Percentiles rank a stretch among this genome's conserved stretches.
Conservation (phyloP, 2,888 invertebrate species). For the Eudemis profundana region DNA sequence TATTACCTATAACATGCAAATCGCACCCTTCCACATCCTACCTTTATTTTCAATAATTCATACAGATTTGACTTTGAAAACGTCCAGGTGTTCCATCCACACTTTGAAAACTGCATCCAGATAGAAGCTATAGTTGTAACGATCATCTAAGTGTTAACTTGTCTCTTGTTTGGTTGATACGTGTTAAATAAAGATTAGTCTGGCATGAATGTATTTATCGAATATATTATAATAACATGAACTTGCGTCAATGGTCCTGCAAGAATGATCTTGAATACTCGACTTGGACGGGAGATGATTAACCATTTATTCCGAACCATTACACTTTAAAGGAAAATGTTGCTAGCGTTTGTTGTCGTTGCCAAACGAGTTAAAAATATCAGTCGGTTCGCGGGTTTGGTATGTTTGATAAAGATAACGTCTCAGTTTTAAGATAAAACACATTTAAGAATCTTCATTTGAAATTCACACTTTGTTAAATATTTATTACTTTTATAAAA, state of each 20-base stretch:
- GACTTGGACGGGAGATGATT: constrained; percentile 37
- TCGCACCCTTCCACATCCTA: constrained; percentile 52
- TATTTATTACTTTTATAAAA: too few relatives aligned
- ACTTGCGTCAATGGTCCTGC: constrained; percentile 42
- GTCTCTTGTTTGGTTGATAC: constrained; percentile 29
- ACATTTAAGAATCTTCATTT: background rate
- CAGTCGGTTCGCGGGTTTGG: background rate
- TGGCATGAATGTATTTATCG: constrained; percentile 47
- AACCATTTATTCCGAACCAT: constrained; percentile 42
- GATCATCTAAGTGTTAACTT: constrained; percentile 32
- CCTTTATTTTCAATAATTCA: constrained; percentile 63
- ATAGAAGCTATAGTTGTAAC: constrained; percentile 16
- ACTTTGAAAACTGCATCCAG: constrained; percentile 30
- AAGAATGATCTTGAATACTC: constrained; percentile 41
- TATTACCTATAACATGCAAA: constrained; percentile 47
- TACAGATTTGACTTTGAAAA: constrained; percentile 73
- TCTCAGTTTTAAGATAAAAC: background rate
- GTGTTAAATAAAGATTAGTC: constrained; percentile 45
- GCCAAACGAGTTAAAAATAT: constrained; percentile 19
- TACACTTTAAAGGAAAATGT: constrained; percentile 32
- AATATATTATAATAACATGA: constrained; percentile 45
- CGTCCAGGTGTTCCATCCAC: constrained; percentile 62
- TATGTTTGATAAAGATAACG: constrained; percentile 2
- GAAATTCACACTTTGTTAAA: background rate
- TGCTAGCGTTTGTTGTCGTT: constrained; percentile 7